phyloP scores from a whole-genome alignment of 64 coral and sea anemone species.

The Stylophora pistillata region DNA sequence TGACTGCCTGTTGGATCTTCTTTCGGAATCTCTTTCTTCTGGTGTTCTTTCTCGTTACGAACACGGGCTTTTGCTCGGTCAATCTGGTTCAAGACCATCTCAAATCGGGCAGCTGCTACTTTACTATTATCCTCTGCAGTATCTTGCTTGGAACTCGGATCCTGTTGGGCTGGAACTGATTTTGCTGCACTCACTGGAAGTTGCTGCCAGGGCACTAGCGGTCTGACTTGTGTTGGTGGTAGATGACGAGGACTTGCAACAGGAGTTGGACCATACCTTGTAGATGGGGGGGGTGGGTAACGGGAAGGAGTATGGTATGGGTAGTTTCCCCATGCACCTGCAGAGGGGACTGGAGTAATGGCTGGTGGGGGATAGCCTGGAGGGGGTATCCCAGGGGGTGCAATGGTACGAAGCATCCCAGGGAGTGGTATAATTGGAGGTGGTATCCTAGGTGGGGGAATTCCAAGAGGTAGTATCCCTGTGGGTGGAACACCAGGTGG shows the following conservation, averaged over 20 bases:
- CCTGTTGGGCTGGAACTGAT: conserved; percentile 13
- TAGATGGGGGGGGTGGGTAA: not conserved
- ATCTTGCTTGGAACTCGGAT: conserved; percentile 22
- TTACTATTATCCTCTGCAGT: conserved; percentile 16
- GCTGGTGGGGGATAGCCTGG: not conserved
- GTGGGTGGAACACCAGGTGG: conserved; percentile 7
- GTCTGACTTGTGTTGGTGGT: not conserved
- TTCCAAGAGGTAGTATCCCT: not conserved
- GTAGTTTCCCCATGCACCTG: conserved; percentile 23
- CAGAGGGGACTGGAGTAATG: conserved; percentile 3
- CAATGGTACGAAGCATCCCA: not conserved
- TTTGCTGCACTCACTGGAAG: not conserved
- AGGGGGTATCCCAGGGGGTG: not conserved
- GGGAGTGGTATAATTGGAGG: conserved; percentile 28
- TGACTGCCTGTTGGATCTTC: not conserved
- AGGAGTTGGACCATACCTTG: not conserved
- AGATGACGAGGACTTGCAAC: not conserved
- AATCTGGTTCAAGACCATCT: conserved; percentile 94
- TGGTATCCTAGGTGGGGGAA: conserved; percentile 25
- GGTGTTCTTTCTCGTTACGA: conserved; percentile 21
- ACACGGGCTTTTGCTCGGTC: conserved; percentile 56
- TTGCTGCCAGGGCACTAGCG: not conserved
- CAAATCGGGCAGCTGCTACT: conserved; percentile 73
- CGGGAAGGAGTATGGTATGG: not conserved
- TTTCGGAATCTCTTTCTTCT: conserved; percentile 17